Evolutionary conservation across 2,888 invertebrate genomes (phyloP), one percentile per base, ranked within the genome.

Genomic region (Archips crataeganus): DNA sequence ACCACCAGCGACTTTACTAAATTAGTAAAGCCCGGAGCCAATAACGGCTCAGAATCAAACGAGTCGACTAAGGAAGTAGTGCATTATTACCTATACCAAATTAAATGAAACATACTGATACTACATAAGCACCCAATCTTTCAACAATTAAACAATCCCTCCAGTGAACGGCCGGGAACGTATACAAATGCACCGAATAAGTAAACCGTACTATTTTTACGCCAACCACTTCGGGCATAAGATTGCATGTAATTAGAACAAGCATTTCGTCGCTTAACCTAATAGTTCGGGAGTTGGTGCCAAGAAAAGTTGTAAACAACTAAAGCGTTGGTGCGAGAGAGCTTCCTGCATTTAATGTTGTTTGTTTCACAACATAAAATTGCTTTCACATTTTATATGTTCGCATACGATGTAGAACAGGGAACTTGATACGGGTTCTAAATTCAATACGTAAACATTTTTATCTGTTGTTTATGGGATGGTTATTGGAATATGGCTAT

Each of bases 251-350:
- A 90, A 91, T 89, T 87, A 86, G 87, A 89, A 80, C 85, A 89
- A 91, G 91, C 89, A 88, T 84, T 78, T 90, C 86, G 81, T 79
- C 90, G 84, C 83, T 84, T 82, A 85, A 86, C 85, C 86, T 87
- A 88, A 90, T 86, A 87, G 85, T 81, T 81, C 70, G 67, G 78
- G 78, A 81, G 83, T 79, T 76, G 80, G 84, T 88, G 91, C 88
- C 88, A 89, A 89, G 86, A 87, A 79, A 86, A 84, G 82, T 76
- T 80, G 85, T 89, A 90, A 91, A 91, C 87, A 90, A 82, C 76
- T 79, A 78, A 79, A 84, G 75, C 81, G 82, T 80, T 82, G 79
- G 81, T 77, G 15, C 67, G 67, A 23, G 67, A 80, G 77, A 77
- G 80, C 87, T 89, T 91, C 90, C 89, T 87, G 87, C 79, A 77